Conservation (phyloP, 2,888 invertebrate species). For the Drosophila hamatofila region DNA sequence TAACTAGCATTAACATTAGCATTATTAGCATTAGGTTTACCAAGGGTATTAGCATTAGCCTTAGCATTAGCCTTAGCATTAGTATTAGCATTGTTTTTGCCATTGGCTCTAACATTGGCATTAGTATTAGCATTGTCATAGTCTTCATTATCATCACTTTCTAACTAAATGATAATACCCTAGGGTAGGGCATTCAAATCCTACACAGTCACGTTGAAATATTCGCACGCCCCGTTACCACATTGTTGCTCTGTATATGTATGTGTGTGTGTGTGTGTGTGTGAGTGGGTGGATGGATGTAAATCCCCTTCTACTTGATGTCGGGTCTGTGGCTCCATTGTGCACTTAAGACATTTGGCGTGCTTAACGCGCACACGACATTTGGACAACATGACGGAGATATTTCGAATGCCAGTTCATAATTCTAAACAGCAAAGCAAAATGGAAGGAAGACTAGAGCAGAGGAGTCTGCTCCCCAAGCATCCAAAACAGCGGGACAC, state of each 20-base stretch:
- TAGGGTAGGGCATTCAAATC: conserved; percentile 41
- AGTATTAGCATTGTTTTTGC: neutral
- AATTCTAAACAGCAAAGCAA: conserved; percentile 23
- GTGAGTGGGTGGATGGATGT: conserved; percentile 1
- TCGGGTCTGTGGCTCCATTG: conserved; percentile 31
- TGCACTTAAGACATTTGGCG: conserved; percentile 57
- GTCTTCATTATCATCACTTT: too few relatives aligned
- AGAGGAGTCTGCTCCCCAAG: neutral
- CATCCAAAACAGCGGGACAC: conserved; percentile 2
- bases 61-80: neutral
- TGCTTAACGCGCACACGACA: conserved; percentile 34
- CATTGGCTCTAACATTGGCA: neutral
- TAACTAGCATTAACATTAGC: neutral
- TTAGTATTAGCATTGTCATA: neutral
- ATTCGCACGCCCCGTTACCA: conserved; percentile 64
- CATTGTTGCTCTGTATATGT: conserved; percentile 24
- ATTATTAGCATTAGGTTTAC: neutral
- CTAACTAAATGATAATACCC: neutral
- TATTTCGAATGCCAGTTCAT: conserved; percentile 46
- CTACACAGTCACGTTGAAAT: conserved; percentile 56
- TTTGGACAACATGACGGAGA: conserved; percentile 43
- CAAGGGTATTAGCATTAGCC: neutral
- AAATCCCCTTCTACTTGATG: neutral
- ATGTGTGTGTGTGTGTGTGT: conserved; percentile 3
- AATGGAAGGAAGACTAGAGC: neutral